Conservation (phyloP, 2,888 invertebrate species). For the Trileptium ribeirensis region DNA sequence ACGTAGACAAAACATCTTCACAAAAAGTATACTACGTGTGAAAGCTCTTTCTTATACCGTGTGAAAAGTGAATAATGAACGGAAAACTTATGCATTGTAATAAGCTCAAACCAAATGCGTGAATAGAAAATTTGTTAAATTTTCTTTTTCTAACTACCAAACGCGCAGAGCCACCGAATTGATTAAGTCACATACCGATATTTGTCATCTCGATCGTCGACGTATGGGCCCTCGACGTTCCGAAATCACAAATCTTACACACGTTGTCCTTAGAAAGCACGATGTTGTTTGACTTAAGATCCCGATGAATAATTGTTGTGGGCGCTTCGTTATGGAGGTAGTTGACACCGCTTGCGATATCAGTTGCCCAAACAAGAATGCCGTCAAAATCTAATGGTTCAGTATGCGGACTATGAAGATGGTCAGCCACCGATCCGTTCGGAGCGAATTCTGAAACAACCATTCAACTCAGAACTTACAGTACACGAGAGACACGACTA, state of each 20-base stretch:
- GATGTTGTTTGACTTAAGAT: constrained; percentile 54
- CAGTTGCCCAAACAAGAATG: constrained; percentile 50
- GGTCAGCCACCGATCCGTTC: constrained; percentile 51
- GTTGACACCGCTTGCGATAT: constrained; percentile 51
- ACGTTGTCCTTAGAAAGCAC: constrained; percentile 28
- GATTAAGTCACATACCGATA: too few species aligned
- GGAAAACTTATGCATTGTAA: too few species aligned
- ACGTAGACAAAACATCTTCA: too few species aligned
- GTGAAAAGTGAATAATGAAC: too few species aligned
- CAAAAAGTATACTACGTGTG: too few species aligned
- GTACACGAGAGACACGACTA: too few species aligned
- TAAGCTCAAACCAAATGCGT: too few species aligned
- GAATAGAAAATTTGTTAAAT: too few species aligned
- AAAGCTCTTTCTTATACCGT: too few species aligned
- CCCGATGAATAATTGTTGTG: constrained; percentile 49
- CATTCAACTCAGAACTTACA: too few species aligned
- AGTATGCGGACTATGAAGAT: constrained; percentile 43
- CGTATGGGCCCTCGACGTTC: constrained; percentile 51
- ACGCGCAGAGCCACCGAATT: too few species aligned
- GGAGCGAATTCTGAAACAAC: constrained; percentile 51
- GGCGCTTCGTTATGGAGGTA: constrained; percentile 54
- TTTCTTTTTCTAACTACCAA: too few species aligned
- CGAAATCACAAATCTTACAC: constrained; percentile 55
- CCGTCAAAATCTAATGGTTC: constrained; percentile 44
- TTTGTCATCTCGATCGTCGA: constrained; percentile 51